Conservation (phyloP, 2,113 vertebrate species). For the Neolamprologus variostigma region DNA sequence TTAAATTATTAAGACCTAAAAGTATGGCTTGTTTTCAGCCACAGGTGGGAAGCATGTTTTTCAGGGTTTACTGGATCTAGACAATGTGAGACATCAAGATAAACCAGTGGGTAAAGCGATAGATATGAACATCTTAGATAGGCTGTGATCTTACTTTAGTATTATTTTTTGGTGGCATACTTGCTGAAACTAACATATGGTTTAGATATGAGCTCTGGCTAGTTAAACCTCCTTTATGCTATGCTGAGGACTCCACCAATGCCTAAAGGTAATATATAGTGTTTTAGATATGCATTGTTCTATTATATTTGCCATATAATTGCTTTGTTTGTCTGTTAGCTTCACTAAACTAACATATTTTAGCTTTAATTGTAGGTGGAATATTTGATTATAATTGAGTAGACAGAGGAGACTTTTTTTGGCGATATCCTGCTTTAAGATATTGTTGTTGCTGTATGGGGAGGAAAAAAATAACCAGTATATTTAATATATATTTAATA, state of each 20-base stretch:
- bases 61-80: neutral
- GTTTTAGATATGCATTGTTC: neutral
- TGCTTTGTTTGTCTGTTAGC: neutral
- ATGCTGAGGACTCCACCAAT: neutral
- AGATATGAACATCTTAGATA: neutral
- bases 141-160: neutral
- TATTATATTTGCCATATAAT: neutral
- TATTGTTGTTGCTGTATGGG: neutral
- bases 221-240: neutral
- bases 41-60: neutral
- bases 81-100: neutral
- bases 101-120: neutral
- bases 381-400: neutral
- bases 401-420: neutral
- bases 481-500: neutral
- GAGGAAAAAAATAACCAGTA: neutral
- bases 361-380: neutral
- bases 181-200: neutral
- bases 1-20: neutral
- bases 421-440: neutral
- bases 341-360: neutral
- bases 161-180: neutral
- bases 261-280: neutral
- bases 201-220: neutral
- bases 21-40: neutral